Evolutionary conservation across 2,113 vertebrate genomes (phyloP), one percentile per base, ranked within the genome.

Genomic region (Toxotes chatareus): DNA sequence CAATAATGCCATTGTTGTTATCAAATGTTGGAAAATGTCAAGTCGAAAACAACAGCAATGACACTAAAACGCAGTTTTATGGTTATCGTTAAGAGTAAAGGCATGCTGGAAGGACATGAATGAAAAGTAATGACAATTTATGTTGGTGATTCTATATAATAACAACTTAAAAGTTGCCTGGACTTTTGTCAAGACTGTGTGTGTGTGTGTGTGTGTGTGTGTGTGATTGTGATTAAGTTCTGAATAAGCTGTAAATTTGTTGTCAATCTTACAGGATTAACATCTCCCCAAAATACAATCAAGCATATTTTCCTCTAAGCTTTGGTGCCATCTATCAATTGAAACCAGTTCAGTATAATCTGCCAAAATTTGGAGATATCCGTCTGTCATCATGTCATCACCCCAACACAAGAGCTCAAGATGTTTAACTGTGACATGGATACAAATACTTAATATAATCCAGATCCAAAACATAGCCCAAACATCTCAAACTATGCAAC

Each of bases 1-100:
- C 13, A 53, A 61, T 36, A 12, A 56, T 7, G 51, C 31, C 21
- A 7, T 44, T 68, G 66, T 56, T 81, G 49, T 51, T 44, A 59
- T 78, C 46, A 76, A 16, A 80, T 53, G 57, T 42, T 84, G 56
- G 64, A 57, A 84, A 80, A 74, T 63, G 21, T 56, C 27, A 64
- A 46, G 46, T 32, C 32, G 27, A 70, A 74, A 71, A 78, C 51
- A 73, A 5, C 4, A 65, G 21, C 49, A 23, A 40, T 1, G 31
- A 56, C 21, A 73, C 14, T 21, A 0, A 36, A 75, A 42, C 11
- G 2, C 14, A 16, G 16, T 74, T 76, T 80, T 61, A 84, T 63
- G 55, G 47, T 7, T 16, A 59, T 53, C 27, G 13, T 72, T 47
- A 65, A 60, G 31, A 61, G 38, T 59, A 63, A 63, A 69, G 42